phyloP scores from a whole-genome alignment of 2,113 vertebrate species.

The Aphyosemion australe region DNA sequence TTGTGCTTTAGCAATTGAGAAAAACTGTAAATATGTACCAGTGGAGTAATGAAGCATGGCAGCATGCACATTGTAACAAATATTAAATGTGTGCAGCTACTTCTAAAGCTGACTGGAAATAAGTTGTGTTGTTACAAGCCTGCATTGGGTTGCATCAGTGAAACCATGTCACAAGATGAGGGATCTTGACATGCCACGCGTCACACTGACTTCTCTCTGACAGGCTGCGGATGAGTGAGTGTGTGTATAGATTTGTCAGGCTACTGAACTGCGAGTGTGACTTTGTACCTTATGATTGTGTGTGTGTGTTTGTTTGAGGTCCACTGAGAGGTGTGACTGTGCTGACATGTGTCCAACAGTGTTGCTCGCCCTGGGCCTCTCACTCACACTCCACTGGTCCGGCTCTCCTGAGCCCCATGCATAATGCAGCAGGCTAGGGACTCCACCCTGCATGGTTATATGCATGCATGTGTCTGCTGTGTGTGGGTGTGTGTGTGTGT shows the following conservation, averaged over 20 bases:
- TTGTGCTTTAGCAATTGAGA: too few species aligned
- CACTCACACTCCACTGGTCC: slow-evolving; percentile 75
- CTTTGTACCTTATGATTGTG: slow-evolving; percentile 31
- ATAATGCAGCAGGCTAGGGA: slow-evolving; percentile 77
- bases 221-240: slow-evolving; percentile 59
- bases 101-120: slow-evolving; percentile 26
- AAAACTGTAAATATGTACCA: too few species aligned
- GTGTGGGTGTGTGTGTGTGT: too few species aligned
- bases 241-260: slow-evolving; percentile 75
- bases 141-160: slow-evolving; percentile 43
- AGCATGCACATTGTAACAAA: slow-evolving; percentile 78
- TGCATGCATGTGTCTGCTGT: slow-evolving; percentile 37
- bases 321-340: slow-evolving; percentile 63
- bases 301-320: slow-evolving; percentile 52
- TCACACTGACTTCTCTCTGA: slow-evolving; percentile 70
- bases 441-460: slow-evolving; percentile 72
- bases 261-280: slow-evolving; percentile 54
- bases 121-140: slow-evolving; percentile 26
- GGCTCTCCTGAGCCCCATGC: slow-evolving; percentile 72
- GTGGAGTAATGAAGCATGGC: slow-evolving; percentile 77
- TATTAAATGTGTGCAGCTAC: slow-evolving; percentile 67
- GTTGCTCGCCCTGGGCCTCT: slow-evolving; percentile 67
- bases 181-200: slow-evolving; percentile 52
- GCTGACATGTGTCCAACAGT: slow-evolving; percentile 79
- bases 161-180: slow-evolving; percentile 45